Base-by-base conservation (phyloP, 1,140 invertebrate genomes). In the Triops cancriformis region DNA sequence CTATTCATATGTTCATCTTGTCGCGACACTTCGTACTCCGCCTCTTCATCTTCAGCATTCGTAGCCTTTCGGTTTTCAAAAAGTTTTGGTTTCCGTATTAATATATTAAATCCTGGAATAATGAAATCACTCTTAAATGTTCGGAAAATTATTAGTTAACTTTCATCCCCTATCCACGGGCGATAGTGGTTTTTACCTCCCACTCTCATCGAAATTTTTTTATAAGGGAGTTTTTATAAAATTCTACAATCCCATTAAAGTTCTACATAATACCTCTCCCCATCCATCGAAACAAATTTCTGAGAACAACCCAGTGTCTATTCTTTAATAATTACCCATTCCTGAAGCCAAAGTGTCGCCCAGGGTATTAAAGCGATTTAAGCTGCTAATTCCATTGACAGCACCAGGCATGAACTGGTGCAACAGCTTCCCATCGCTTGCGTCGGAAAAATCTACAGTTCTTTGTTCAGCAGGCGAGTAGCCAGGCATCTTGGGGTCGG, bases 391-490 rank as follows among this genome's bases (percentile, higher is more conserved):
- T 37, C 83, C 83, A 73, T 80, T 79, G n/a, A 80, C 76, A 42
- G 73, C 73, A 26, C 78, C 78, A 28, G 83, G 81, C 43, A 80
- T 74, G 10, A 83, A 78, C 75, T 83, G 80, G 75, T 76, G 80
- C 4, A 83, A 78, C 6, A 82, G 79, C 11, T 81, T 77, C 27
- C 84, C 85, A 18, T 80, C 81, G 37, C 80, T 79, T 4, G 82
- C 82, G 77, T 84, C 82, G 80, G 84, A 82, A 75, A 85, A 81
- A 77, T 85, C 84, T 41, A 85, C 80, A 31, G 80, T 81, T n/a
- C 84, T 77, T 23, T 75, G 75, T 73, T 84, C 82, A n/a, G 77
- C 79, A 4, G 81, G 77, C 12, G 75, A 76, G 64, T 81, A 82
- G 27, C 80, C 81, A 64, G 79, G 77, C 18, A 83, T 80, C 10